A percentile compares a stretch with the other conserved stretches of the same genome.
phyloP scores from a whole-genome alignment of 2,797 vertebrate species.

The Sebastes paucispinis region DNA sequence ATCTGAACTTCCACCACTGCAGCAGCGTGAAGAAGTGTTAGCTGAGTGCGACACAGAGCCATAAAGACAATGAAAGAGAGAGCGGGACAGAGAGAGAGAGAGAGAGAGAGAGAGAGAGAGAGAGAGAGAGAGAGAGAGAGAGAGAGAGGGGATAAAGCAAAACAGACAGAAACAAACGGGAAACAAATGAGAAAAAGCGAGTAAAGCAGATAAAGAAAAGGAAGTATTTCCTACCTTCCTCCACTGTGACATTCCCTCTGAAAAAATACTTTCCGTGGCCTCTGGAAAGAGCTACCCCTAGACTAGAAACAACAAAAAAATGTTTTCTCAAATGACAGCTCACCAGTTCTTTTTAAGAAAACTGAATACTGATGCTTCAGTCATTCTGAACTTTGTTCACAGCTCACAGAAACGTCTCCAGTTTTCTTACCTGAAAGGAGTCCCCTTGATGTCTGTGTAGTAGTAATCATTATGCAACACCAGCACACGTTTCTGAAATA shows the following conservation, averaged over 20 bases:
- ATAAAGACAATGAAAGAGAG: neutral
- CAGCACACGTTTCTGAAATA: constrained; percentile 94
- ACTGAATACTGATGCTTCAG: neutral
- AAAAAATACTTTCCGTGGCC: constrained; percentile 97
- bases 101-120: neutral
- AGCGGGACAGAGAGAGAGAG: neutral
- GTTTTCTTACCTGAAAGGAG: constrained; percentile 92
- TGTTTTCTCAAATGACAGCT: neutral
- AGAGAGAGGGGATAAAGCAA: neutral
- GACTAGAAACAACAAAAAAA: constrained; percentile 74
- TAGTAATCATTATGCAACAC: constrained; percentile 99
- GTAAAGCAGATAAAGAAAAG: neutral
- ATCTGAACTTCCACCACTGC: neutral
- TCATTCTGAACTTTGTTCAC: neutral
- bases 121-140: neutral
- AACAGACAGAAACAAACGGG: neutral
- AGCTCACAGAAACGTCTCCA: neutral
- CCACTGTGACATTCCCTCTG: constrained; percentile 94
- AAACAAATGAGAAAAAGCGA: neutral
- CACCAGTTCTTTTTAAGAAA: neutral
- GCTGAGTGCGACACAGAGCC: neutral
- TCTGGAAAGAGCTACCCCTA: constrained; percentile 95
- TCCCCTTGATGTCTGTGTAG: constrained; percentile 98
- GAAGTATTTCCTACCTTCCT: constrained; percentile 88
- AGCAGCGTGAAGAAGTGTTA: neutral